Evolutionary conservation across 2,113 vertebrate species (phyloP).

Genomic region (Zosterops borbonicus): DNA sequence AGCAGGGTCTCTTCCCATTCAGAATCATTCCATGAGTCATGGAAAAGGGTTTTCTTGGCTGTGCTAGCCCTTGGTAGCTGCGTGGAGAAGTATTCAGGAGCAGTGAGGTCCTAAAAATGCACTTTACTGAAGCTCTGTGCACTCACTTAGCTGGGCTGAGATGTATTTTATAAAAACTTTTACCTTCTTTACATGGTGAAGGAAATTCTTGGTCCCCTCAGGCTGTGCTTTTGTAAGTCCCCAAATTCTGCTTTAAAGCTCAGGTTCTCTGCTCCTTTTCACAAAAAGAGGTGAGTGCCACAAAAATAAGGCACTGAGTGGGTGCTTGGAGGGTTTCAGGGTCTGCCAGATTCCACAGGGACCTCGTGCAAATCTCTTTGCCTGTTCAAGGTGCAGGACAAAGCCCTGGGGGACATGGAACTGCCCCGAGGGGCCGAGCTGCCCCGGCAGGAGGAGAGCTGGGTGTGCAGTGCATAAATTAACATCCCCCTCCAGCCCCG

Average conservation of each 20-base stretch:
- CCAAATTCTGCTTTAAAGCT: background rate
- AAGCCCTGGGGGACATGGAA: too few species aligned
- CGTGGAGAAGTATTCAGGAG: background rate
- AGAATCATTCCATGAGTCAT: background rate
- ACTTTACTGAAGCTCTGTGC: background rate
- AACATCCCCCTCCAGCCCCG: background rate
- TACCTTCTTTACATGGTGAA: accelerated
- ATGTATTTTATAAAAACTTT: background rate
- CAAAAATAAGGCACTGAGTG: background rate
- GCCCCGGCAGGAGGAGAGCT: background rate
- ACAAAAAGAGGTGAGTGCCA: background rate
- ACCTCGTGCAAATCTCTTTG: background rate
- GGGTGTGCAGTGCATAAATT: accelerated
- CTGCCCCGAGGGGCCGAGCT: background rate
- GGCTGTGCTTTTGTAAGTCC: background rate
- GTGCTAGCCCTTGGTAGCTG: background rate
- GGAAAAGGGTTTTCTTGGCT: background rate
- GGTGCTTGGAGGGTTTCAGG: background rate
- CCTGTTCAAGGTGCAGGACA: background rate
- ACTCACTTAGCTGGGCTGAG: background rate
- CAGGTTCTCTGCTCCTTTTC: accelerated
- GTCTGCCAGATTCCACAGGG: background rate
- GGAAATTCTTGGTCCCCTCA: background rate
- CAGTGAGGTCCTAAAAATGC: background rate
- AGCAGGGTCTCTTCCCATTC: background rate